Percentiles rank a stretch among this genome's conserved stretches.
Conservation (phyloP, 2,113 vertebrate genomes). For the Equus quagga region DNA sequence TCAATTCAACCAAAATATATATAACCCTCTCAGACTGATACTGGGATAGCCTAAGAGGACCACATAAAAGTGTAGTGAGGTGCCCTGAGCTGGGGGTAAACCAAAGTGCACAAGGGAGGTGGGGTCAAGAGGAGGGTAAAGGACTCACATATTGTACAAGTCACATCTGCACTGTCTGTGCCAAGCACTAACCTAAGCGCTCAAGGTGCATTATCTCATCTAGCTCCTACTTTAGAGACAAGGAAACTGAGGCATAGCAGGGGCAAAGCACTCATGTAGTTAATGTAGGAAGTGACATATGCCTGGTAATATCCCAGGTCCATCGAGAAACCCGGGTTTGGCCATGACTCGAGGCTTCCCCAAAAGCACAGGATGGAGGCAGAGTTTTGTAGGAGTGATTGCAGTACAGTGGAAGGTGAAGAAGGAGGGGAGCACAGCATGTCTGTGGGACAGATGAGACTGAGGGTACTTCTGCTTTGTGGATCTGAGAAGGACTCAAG, state of each 20-base stretch:
- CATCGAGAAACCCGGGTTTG: background rate
- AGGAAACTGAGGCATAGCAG: background rate
- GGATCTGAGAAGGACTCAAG: background rate
- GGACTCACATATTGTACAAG: background rate
- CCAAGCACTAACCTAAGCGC: background rate
- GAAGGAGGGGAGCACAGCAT: background rate
- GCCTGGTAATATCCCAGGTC: background rate
- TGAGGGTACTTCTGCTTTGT: background rate
- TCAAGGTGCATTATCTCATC: background rate
- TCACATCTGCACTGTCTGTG: background rate
- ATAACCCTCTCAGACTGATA: background rate
- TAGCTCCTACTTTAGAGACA: background rate
- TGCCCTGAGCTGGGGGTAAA: fast-evolving
- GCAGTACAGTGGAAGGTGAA: fast-evolving
- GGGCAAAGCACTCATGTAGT: background rate
- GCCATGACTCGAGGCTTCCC: background rate
- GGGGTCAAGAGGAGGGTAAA: background rate
- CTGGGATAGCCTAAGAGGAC: background rate
- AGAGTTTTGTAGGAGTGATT: too few species aligned
- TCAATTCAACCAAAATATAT: background rate
- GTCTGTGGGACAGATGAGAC: background rate
- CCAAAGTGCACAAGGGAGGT: background rate
- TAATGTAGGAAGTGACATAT: background rate
- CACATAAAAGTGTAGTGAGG: background rate
- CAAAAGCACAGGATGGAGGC: background rate